A percentile compares a stretch with the other conserved stretches of the same genome.
Conservation (phyloP, 2,113 vertebrate genomes). For the Aldabrachelys gigantea region DNA sequence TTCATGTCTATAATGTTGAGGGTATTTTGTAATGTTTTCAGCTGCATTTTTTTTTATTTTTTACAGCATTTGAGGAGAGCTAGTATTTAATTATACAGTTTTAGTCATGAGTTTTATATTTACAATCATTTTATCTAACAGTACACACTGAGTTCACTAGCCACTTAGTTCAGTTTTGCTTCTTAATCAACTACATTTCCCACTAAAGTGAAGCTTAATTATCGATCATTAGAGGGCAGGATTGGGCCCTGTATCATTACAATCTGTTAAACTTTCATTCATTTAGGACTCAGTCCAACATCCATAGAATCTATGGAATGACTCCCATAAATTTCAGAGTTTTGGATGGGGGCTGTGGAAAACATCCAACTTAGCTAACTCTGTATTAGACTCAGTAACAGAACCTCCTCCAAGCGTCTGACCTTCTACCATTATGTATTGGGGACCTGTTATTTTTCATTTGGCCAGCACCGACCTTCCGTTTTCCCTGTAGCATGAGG, state of each 20-base stretch:
- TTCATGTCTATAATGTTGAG: not conserved
- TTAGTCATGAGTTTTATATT: not conserved
- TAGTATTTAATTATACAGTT: not conserved
- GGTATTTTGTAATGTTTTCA: not conserved
- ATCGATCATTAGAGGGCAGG: not conserved
- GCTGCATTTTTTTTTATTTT: not conserved
- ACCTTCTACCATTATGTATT: not conserved
- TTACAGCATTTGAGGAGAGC: not conserved
- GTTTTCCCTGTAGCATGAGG: not conserved
- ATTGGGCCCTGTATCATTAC: not conserved
- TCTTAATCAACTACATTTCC: not conserved
- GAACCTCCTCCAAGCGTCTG: not conserved
- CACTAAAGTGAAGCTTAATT: not conserved
- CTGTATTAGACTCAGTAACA: not conserved
- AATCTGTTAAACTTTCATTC: not conserved
- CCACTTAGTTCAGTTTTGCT: not conserved
- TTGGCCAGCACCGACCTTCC: not conserved
- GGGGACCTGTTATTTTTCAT: not conserved
- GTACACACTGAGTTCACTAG: not conserved
- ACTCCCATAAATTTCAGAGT: not conserved
- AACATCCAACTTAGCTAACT: not conserved
- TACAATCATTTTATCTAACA: not conserved
- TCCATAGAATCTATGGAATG: not conserved
- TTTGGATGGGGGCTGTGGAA: not conserved
- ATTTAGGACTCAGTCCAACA: not conserved